These are phyloP conservation scores for Meleagris gallopavo DNA, from an alignment of 2,113 vertebrate genomes.

Conservation along the genomic window DNA sequence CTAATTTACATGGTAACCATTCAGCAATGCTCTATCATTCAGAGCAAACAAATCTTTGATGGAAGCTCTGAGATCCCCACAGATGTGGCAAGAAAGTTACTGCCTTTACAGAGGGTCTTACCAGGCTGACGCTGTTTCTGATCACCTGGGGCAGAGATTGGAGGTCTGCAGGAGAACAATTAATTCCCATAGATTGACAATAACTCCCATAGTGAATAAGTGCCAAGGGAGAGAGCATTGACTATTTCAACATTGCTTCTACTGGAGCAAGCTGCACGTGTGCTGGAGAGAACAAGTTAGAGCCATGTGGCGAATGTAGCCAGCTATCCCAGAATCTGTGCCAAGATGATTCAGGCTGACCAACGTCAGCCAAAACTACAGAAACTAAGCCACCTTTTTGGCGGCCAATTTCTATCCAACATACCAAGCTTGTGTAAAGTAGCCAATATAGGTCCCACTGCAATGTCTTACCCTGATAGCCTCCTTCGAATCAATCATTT, in stretches of 20 bases:
- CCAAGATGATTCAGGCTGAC: background rate
- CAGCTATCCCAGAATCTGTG: background rate
- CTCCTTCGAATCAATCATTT: background rate
- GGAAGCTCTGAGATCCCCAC: background rate
- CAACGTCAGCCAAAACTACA: background rate
- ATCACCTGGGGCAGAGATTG: background rate
- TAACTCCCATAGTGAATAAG: too few relatives aligned
- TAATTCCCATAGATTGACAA: fast-evolving
- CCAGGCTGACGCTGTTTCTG: background rate
- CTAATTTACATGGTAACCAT: background rate
- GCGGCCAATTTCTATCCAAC: background rate
- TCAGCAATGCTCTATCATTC: background rate
- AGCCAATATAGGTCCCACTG: background rate
- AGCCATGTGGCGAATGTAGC: background rate
- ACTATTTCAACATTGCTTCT: background rate
- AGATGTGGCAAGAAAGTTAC: background rate
- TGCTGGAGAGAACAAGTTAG: background rate
- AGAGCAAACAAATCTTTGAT: background rate
- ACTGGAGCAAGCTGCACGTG: background rate
- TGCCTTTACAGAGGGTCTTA: background rate
- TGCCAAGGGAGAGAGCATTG: background rate
- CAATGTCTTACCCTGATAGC: background rate
- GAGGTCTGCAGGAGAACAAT: background rate
- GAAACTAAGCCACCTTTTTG: background rate
- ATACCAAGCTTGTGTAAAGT: background rate